These are phyloP conservation scores for Melanaphis sacchari DNA, from an alignment of 1,140 invertebrate genomes.

Conservation along the genomic window DNA sequence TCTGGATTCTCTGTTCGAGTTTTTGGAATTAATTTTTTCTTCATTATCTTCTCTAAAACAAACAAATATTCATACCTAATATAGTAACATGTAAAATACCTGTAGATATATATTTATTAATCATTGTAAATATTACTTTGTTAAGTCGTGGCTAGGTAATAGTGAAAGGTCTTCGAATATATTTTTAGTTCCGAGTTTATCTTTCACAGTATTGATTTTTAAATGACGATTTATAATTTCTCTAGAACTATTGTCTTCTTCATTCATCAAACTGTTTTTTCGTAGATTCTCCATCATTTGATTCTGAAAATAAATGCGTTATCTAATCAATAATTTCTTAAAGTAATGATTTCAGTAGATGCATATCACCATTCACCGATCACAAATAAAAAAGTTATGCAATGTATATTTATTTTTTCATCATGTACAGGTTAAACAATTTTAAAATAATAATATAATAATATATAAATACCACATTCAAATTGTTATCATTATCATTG, in stretches of 20 bases:
- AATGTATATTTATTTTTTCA: background rate
- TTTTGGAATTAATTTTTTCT: background rate
- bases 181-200: background rate
- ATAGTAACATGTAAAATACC: background rate
- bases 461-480: slow-evolving; percentile 11
- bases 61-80: background rate
- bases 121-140: background rate
- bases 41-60: background rate
- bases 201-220: too few species aligned
- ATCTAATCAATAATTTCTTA: background rate
- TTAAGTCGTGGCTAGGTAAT: background rate
- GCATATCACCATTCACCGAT: background rate
- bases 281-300: background rate
- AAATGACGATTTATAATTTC: background rate
- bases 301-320: background rate
- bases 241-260: background rate
- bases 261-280: background rate
- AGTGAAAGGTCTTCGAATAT: background rate
- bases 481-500: background rate
- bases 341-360: background rate
- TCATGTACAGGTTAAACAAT: background rate
- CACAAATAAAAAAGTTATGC: background rate
- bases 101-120: background rate
- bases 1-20: background rate
- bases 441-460: background rate